Conservation (phyloP, 2,797 vertebrate species). For the Pristis pectinata region DNA sequence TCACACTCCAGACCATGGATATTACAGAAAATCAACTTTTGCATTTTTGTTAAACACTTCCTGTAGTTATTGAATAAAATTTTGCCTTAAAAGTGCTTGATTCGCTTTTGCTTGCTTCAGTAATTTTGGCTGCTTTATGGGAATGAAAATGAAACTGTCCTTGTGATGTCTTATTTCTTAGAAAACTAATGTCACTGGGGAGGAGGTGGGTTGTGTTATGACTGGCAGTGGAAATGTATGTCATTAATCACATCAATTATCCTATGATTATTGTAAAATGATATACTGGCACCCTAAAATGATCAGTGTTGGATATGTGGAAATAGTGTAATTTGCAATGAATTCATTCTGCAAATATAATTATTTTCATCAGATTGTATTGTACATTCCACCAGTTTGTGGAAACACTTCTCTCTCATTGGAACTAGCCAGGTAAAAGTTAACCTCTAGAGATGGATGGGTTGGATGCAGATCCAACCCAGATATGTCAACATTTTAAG, state of each 20-base stretch:
- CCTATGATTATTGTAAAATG: background rate
- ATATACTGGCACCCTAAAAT: background rate
- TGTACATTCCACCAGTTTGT: background rate
- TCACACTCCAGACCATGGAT: background rate
- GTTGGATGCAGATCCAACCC: too few species aligned
- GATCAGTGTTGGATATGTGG: background rate
- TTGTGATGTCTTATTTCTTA: background rate
- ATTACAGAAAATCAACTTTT: background rate
- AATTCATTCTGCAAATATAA: background rate
- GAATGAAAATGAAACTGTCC: background rate
- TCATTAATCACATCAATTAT: background rate
- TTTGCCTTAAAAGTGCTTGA: background rate
- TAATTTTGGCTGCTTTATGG: background rate
- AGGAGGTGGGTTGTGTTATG: background rate
- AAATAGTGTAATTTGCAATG: background rate
- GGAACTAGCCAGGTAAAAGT: background rate
- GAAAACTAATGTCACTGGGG: background rate
- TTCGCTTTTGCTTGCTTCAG: conserved; percentile 25
- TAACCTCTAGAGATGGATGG: too few species aligned
- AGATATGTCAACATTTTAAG: too few species aligned
- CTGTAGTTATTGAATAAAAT: background rate
- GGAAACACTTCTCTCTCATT: background rate
- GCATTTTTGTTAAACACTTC: background rate
- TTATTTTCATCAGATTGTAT: background rate
- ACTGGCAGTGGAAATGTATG: background rate